Percentiles rank a stretch among this genome's conserved stretches.
Conservation (phyloP, 2,113 vertebrate species). For the Heptranchias perlo region DNA sequence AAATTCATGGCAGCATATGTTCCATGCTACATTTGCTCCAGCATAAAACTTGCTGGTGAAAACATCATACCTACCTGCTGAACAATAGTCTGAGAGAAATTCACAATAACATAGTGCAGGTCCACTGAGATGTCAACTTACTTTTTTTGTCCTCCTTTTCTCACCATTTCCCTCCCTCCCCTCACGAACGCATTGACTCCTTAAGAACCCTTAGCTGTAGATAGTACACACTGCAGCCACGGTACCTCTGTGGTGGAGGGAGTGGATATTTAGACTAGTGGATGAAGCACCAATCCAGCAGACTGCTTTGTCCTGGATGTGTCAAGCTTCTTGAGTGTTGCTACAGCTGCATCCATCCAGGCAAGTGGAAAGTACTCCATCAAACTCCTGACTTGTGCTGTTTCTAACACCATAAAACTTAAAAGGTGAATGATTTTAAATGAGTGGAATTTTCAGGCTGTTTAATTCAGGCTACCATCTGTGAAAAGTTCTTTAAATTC, state of each 20-base stretch:
- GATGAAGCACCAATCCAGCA: background rate
- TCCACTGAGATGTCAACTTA: no score
- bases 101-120: no score
- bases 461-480: background rate
- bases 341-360: background rate
- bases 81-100: background rate
- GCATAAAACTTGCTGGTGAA: background rate
- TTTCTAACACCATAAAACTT: background rate
- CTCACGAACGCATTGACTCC: background rate
- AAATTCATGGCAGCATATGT: background rate
- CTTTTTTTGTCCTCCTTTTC: background rate
- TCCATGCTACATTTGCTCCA: background rate
- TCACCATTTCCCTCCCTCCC: background rate
- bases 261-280: background rate
- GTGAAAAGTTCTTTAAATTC: background rate
- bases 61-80: background rate
- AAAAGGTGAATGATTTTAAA: background rate
- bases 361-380: background rate
- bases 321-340: background rate
- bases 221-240: background rate
- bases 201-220: background rate
- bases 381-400: background rate
- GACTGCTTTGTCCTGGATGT: background rate
- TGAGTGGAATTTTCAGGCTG: background rate
- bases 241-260: background rate